Percentiles rank a stretch among this genome's conserved stretches.
phyloP scores from a whole-genome alignment of 1,140 invertebrate genomes.

The Rhopalosiphum maidis region DNA sequence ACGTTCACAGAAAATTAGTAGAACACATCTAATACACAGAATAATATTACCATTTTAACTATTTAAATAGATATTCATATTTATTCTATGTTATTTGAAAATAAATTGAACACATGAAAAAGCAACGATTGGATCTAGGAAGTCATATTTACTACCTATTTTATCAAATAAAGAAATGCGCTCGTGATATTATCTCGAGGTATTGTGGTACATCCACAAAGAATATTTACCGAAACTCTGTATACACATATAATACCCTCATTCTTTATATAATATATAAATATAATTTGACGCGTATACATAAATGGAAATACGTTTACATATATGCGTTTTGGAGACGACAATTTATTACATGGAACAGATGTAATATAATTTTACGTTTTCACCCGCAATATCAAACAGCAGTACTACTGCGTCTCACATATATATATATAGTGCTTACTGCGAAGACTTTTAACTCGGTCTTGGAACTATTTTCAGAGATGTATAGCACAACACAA shows the following conservation, averaged over 20 bases:
- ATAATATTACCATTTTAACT: not conserved
- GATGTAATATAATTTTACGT: conserved; percentile 15
- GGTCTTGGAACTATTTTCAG: not conserved
- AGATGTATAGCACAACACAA: not conserved
- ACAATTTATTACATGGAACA: not conserved
- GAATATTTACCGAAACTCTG: not conserved
- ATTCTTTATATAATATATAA: too few relatives aligned
- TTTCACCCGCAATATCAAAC: not conserved
- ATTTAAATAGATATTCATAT: not conserved
- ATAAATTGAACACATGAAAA: not conserved
- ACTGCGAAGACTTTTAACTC: not conserved
- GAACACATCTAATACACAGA: not conserved
- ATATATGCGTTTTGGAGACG: not conserved
- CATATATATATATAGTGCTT: not conserved
- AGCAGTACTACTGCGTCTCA: not conserved
- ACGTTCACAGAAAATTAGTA: not conserved
- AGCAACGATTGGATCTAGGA: not conserved
- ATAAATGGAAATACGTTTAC: not conserved
- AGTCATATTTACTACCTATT: not conserved
- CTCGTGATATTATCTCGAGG: not conserved
- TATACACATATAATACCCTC: not conserved
- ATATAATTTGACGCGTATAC: not conserved
- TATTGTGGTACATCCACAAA: not conserved
- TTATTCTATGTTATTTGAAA: not conserved
- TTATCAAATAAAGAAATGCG: not conserved